These are phyloP conservation scores for Phalera bucephala DNA, from an alignment of 2,888 invertebrate species.

Conservation along the genomic window DNA sequence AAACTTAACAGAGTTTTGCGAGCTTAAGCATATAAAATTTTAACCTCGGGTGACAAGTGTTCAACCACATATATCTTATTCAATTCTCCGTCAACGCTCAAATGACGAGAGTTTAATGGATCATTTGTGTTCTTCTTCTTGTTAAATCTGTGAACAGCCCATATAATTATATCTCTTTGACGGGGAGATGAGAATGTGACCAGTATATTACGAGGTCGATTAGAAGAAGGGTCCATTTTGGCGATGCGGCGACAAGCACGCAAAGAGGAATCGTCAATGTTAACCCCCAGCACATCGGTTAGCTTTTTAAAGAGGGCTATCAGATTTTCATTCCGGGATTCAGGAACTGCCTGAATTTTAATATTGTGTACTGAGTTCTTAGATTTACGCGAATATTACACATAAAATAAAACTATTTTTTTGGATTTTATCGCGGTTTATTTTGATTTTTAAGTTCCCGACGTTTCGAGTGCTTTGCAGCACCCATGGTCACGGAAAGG, in stretches of 20 bases:
- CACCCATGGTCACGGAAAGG: too few species aligned
- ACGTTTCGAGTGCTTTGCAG: too few species aligned
- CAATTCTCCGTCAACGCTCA: background rate
- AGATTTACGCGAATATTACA: too few species aligned
- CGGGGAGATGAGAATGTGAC: background rate
- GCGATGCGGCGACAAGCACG: background rate
- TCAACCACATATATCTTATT: background rate
- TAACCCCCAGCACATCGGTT: background rate
- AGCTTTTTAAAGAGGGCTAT: background rate
- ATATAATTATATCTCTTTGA: background rate
- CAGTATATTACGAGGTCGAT: background rate
- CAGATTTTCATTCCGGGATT: constrained; percentile 1
- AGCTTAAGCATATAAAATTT: constrained; percentile 1
- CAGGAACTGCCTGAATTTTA: constrained; percentile 7
- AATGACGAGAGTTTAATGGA: background rate
- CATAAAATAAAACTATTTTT: too few species aligned
- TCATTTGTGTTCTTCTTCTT: background rate
- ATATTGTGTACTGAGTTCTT: too few species aligned
- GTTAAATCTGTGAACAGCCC: background rate
- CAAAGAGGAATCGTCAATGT: background rate
- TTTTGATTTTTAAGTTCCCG: too few species aligned
- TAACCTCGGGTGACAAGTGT: background rate
- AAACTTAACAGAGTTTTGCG: background rate
- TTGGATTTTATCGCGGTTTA: too few species aligned
- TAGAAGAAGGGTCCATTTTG: background rate